phyloP scores from a whole-genome alignment of 2,888 invertebrate genomes.

The Neoascia interrupta region DNA sequence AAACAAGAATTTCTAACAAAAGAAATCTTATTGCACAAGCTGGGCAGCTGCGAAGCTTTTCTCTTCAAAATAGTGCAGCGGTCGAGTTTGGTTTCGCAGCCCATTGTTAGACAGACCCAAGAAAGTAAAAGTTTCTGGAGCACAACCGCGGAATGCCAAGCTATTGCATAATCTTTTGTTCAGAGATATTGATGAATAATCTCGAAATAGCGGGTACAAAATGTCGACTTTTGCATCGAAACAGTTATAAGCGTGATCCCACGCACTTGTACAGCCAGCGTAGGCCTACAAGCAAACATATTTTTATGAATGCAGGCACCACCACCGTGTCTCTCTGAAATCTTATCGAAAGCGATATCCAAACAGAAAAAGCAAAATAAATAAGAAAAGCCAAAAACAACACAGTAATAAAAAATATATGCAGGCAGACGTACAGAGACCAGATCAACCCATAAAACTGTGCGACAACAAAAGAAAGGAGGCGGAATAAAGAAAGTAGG shows the following conservation, averaged over 20 bases:
- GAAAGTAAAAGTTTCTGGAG: neutral
- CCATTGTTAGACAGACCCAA: too few relatives aligned
- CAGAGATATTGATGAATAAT: neutral
- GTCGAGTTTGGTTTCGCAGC: too few relatives aligned
- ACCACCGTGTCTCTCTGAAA: neutral
- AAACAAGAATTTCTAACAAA: too few relatives aligned
- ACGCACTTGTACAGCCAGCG: neutral
- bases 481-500: conserved; percentile 64
- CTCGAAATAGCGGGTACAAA: conserved; percentile 7
- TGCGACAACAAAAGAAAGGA: conserved; percentile 61
- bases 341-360: conserved; percentile 1
- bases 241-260: conserved; percentile 7
- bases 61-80: too few relatives aligned
- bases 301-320: conserved; percentile 18
- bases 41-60: too few relatives aligned
- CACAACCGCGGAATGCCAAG: neutral
- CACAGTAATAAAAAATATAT: neutral
- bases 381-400: neutral
- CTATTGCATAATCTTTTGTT: conserved; percentile 13
- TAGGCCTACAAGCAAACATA: neutral
- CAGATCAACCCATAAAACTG: conserved; percentile 50
- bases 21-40: too few relatives aligned
- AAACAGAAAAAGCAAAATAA: conserved; percentile 5
- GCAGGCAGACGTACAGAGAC: conserved; percentile 19
- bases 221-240: neutral